A percentile compares a stretch with the other conserved stretches of the same genome.
Conservation (phyloP, 2,113 vertebrate genomes). For the Tragulus kanchil region DNA sequence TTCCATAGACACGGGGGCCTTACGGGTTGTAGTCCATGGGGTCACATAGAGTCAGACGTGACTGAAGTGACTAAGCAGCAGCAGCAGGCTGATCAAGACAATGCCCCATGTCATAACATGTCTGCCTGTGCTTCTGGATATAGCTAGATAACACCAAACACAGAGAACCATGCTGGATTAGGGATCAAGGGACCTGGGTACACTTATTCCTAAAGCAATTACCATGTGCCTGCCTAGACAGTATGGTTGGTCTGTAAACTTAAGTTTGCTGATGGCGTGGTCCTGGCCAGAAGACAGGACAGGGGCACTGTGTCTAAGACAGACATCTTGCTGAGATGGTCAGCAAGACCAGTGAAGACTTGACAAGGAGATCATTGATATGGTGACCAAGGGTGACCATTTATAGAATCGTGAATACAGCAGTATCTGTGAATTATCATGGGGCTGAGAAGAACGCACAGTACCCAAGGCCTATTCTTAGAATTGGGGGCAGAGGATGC, state of each 20-base stretch:
- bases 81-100: neutral
- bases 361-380: neutral
- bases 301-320: neutral
- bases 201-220: neutral
- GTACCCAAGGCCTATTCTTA: neutral
- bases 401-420: neutral
- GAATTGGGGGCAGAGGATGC: accelerated
- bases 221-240: too few relatives aligned
- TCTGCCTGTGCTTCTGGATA: neutral
- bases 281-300: neutral
- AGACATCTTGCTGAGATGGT: neutral
- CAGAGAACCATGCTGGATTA: neutral
- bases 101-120: neutral
- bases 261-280: neutral
- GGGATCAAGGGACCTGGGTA: neutral
- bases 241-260: too few relatives aligned
- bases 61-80: too few relatives aligned
- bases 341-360: neutral
- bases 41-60: neutral
- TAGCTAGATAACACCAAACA: neutral
- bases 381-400: neutral
- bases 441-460: neutral
- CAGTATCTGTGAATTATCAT: neutral
- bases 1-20: neutral
- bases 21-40: accelerated